phyloP scores from a whole-genome alignment of 2,888 invertebrate genomes.

The Carabus problematicus region DNA sequence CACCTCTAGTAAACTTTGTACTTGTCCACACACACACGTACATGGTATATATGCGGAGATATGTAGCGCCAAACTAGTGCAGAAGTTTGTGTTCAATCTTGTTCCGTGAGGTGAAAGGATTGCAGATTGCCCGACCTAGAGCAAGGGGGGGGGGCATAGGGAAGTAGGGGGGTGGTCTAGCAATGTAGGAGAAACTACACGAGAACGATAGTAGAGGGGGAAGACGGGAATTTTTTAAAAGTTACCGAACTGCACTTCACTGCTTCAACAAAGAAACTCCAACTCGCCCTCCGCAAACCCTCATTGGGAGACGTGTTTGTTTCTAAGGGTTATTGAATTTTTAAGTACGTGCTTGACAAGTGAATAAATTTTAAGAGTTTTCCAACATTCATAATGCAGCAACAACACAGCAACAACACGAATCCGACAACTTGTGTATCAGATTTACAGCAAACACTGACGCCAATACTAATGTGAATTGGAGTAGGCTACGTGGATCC shows the following conservation, averaged over 20 bases:
- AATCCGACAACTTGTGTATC: conserved; percentile 31
- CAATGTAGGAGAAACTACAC: too few species aligned
- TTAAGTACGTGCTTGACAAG: conserved; percentile 42
- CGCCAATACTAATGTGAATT: conserved; percentile 33
- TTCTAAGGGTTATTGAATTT: conserved; percentile 42
- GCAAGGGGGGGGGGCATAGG: too few species aligned
- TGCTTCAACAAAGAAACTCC: conserved; percentile 13
- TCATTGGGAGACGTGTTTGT: conserved; percentile 24
- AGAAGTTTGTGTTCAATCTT: conserved; percentile 33
- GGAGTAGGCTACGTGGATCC: neutral
- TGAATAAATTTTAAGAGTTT: conserved; percentile 41
- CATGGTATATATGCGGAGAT: neutral
- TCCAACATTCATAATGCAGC: conserved; percentile 27
- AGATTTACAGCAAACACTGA: conserved; percentile 1
- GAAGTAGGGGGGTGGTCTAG: too few species aligned
- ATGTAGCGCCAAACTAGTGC: conserved; percentile 25
- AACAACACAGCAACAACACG: conserved; percentile 18
- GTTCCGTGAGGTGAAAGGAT: conserved; percentile 8
- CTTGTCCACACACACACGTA: too few species aligned
- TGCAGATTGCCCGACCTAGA: too few species aligned
- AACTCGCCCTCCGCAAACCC: neutral
- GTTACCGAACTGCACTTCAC: conserved; percentile 26
- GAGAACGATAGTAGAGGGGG: too few species aligned
- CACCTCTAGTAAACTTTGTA: neutral
- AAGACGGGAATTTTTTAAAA: conserved; percentile 19